Percentiles rank a stretch among this genome's conserved stretches.
Evolutionary conservation across 2,113 vertebrate genomes (phyloP).

Genomic region (Rhea pennata): DNA sequence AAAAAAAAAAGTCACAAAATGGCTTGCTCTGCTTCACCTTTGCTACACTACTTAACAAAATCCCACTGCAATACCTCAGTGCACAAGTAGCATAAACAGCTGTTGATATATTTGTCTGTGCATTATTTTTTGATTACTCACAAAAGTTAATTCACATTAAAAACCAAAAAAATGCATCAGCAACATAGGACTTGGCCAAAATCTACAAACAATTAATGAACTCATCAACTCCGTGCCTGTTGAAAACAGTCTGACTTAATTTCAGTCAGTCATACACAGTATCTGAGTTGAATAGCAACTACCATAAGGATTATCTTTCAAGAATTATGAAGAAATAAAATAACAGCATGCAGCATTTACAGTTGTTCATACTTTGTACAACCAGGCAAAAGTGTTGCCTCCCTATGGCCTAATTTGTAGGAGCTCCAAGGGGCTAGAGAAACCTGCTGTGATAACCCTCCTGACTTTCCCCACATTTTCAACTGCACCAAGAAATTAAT

Average conservation of each 20-base stretch:
- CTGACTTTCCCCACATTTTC: not conserved
- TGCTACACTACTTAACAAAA: not conserved
- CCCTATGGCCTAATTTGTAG: conserved; percentile 18
- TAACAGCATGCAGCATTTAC: not conserved
- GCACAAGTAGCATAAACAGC: conserved; percentile 4
- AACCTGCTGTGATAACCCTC: conserved; percentile 9
- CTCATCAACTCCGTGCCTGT: not conserved
- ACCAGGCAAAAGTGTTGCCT: not conserved
- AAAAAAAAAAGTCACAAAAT: not conserved
- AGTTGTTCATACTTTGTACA: not conserved
- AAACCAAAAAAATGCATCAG: not conserved
- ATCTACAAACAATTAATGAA: not conserved
- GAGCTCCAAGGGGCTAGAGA: conserved; percentile 6
- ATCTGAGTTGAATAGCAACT: not conserved
- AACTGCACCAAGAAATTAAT: conserved; percentile 48
- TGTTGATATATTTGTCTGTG: not conserved
- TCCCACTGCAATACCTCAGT: not conserved
- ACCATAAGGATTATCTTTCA: not conserved
- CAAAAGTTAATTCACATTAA: not conserved
- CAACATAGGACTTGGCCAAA: not conserved
- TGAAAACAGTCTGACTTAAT: not conserved
- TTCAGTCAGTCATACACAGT: not conserved
- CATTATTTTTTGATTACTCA: not conserved
- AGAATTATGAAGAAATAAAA: not conserved
- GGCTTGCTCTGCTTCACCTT: not conserved